These are phyloP conservation scores for Nomada fabriciana DNA, from an alignment of 2,888 invertebrate genomes.

Conservation along the genomic window DNA sequence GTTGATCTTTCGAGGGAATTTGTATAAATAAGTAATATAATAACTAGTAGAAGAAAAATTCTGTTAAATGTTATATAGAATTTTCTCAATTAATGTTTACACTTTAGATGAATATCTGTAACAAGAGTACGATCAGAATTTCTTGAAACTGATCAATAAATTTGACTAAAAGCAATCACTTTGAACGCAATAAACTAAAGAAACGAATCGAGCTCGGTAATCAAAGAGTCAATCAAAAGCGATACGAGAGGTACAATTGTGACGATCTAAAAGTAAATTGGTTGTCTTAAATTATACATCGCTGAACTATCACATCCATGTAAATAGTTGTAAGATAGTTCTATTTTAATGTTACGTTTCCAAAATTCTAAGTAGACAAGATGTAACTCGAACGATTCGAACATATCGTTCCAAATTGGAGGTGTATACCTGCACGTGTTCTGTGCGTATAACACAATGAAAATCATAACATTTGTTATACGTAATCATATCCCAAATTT, in stretches of 20 bases:
- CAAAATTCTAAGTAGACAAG: constrained; percentile 25
- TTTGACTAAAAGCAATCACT: constrained; percentile 15
- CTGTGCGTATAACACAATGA: neutral
- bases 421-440: constrained; percentile 26
- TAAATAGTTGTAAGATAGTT: constrained; percentile 55
- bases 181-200: constrained; percentile 6
- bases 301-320: constrained; percentile 18
- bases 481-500: constrained; percentile 9
- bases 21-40: constrained; percentile 15
- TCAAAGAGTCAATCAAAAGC: constrained; percentile 66
- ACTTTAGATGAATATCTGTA: constrained; percentile 9
- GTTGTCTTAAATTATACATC: neutral
- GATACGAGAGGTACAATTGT: neutral
- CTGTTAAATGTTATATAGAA: constrained; percentile 3
- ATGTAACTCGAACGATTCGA: constrained; percentile 21
- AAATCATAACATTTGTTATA: constrained; percentile 7
- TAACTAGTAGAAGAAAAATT: neutral
- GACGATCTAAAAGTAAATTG: neutral
- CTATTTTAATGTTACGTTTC: constrained; percentile 11
- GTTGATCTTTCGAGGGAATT: constrained; percentile 9
- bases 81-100: constrained; percentile 1
- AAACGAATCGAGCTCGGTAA: constrained; percentile 33
- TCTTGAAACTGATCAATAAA: constrained; percentile 5
- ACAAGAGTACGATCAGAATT: constrained; percentile 15
- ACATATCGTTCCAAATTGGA: constrained; percentile 55